These are phyloP conservation scores for Selenia dentaria DNA, from an alignment of 2,888 invertebrate species.

Conservation along the genomic window DNA sequence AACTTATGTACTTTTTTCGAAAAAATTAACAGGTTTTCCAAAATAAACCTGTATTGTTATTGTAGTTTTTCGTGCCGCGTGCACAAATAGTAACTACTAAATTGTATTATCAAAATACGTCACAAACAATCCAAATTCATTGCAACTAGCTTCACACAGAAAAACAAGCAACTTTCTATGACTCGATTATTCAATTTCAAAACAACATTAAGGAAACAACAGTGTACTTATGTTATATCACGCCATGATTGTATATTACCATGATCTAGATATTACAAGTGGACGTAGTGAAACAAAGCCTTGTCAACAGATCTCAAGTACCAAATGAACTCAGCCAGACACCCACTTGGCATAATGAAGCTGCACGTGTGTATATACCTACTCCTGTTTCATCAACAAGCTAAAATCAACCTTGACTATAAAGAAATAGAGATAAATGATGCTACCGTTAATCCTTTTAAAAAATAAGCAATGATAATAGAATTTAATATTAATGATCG, in stretches of 20 bases:
- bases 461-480: slow-evolving; percentile 20
- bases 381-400: slow-evolving; percentile 1
- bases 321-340: slow-evolving; percentile 11
- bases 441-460: slow-evolving; percentile 11
- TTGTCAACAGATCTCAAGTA: slow-evolving; percentile 29
- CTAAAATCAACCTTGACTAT: slow-evolving; percentile 12
- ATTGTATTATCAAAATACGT: too few relatives aligned
- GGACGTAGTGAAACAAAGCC: slow-evolving; percentile 2
- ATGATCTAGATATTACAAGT: slow-evolving; percentile 12
- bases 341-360: slow-evolving; percentile 28
- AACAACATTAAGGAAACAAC: slow-evolving; percentile 12
- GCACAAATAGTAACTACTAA: too few relatives aligned
- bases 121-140: too few relatives aligned
- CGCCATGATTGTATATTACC: slow-evolving; percentile 4
- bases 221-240: background rate
- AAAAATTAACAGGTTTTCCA: too few relatives aligned
- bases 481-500: slow-evolving; percentile 21
- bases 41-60: too few relatives aligned
- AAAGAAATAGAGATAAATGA: slow-evolving; percentile 6
- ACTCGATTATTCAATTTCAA: background rate
- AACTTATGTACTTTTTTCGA: too few relatives aligned
- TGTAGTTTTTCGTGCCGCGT: too few relatives aligned
- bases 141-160: too few relatives aligned
- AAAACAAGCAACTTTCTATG: too few relatives aligned
- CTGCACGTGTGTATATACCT: slow-evolving; percentile 26